phyloP scores from a whole-genome alignment of 2,797 vertebrate genomes.

The Dromococcyx pavoninus region DNA sequence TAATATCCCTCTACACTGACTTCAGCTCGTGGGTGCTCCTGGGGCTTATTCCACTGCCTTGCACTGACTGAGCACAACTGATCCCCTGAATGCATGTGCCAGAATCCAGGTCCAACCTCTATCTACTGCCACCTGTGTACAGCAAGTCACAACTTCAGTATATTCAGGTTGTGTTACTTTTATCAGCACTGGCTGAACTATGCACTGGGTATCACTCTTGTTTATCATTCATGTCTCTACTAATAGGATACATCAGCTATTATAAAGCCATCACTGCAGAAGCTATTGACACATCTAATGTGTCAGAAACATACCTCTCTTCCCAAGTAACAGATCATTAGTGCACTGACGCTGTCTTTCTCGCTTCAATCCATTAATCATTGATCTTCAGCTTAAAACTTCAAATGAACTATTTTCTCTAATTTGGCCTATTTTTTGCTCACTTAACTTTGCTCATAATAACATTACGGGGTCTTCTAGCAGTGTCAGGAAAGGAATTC shows the following conservation, averaged over 20 bases:
- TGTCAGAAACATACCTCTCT: not conserved
- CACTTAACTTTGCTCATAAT: not conserved
- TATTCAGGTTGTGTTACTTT: not conserved
- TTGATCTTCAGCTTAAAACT: not conserved
- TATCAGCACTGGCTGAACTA: not conserved
- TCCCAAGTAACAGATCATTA: not conserved
- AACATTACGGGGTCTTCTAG: not conserved
- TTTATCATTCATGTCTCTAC: not conserved
- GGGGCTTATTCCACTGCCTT: not conserved
- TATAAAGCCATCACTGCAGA: not conserved
- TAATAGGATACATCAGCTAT: not conserved
- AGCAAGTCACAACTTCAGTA: not conserved
- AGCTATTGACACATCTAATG: not conserved
- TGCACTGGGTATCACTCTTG: not conserved
- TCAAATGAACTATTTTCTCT: not conserved
- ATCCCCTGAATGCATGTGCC: not conserved
- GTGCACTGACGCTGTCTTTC: not conserved
- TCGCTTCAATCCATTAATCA: not conserved
- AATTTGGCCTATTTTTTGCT: not conserved
- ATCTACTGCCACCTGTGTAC: fast-evolving
- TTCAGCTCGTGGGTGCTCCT: not conserved
- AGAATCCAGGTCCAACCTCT: not conserved
- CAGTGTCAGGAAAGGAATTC: not conserved
- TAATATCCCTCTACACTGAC: not conserved
- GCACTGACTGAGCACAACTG: fast-evolving